Percentiles rank a stretch among this genome's conserved stretches.
These are phyloP conservation scores for Idaea straminata DNA, from an alignment of 2,888 invertebrate species.

Conservation along the genomic window DNA sequence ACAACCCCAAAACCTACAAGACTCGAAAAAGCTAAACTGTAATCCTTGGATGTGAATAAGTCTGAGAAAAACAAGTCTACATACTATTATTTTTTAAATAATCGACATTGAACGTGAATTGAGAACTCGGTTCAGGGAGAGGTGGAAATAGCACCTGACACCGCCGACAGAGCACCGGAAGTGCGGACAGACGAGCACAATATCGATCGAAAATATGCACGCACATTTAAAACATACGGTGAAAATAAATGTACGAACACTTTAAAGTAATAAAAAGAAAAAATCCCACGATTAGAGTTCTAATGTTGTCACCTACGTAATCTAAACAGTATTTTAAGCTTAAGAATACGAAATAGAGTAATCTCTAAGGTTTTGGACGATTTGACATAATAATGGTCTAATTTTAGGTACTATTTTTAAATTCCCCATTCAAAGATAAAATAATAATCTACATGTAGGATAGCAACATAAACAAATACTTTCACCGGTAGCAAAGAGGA, in stretches of 20 bases:
- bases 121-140: conserved; percentile 61
- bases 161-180: conserved; percentile 55
- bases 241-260: neutral
- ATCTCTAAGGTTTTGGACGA: neutral
- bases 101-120: conserved; percentile 72
- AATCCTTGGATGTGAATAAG: conserved; percentile 41
- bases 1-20: too few relatives aligned
- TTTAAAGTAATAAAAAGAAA: neutral
- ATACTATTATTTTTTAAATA: conserved; percentile 51
- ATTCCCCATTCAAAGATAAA: conserved; percentile 18
- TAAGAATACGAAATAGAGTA: neutral
- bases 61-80: conserved; percentile 34
- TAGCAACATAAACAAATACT: conserved; percentile 37
- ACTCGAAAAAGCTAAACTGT: neutral
- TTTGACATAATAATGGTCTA: neutral
- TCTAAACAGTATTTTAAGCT: neutral
- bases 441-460: neutral
- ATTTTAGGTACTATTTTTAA: neutral
- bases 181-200: conserved; percentile 54
- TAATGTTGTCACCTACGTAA: neutral
- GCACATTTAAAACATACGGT: conserved; percentile 24
- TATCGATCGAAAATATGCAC: conserved; percentile 36
- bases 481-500: conserved; percentile 59
- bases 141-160: conserved; percentile 71
- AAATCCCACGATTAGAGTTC: neutral